Base-by-base conservation (phyloP, 2,113 vertebrate species). In the Zosterops japonicus region DNA sequence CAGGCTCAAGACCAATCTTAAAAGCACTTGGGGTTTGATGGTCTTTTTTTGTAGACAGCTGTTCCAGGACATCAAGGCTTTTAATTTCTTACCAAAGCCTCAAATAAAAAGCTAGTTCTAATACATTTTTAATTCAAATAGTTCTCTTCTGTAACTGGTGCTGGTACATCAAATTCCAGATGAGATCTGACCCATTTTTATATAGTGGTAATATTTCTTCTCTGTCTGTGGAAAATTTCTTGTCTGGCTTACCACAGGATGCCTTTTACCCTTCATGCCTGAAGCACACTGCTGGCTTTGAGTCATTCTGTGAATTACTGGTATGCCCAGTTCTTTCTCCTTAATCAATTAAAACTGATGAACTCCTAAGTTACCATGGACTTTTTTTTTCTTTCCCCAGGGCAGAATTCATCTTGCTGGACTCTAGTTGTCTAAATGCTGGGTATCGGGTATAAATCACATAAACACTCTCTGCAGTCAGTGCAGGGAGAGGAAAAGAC, bases 341-440 rank as follows among this genome's bases (percentile, higher is more conserved):
- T 89, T 90, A 55, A 75, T 88, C 83, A 92, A 50, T 90, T 96
- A 94, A 86, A 92, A 92, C 68, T 83, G 68, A 92, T 83, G 76
- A 92, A 92, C 55, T 95, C 61, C 47, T 52, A 77, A 74, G 76
- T 86, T 89, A 70, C 2, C 0, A 12, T 63, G 55, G 35, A 50
- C 64, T 7, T 28, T 78, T 93, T 91, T 65, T 63, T 77, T 50
- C 44, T 87, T 44, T 89, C 95, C 71, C 27, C 29, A 77, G 90
- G 76, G 76, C 47, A 74, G 68, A 88, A 95, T 93, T 88, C 47
- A 78, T 96, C 83, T 93, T 90, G 33, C 72, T 70, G 88, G 79
- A 80, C 85, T 93, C 83, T 52, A 53, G 49, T 92, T 96, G 90
- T 90, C 86, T 88, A 33, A 76, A 70, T 74, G 55, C 39, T 77